phyloP scores from a whole-genome alignment of 2,888 invertebrate genomes.

The Erannis defoliaria region DNA sequence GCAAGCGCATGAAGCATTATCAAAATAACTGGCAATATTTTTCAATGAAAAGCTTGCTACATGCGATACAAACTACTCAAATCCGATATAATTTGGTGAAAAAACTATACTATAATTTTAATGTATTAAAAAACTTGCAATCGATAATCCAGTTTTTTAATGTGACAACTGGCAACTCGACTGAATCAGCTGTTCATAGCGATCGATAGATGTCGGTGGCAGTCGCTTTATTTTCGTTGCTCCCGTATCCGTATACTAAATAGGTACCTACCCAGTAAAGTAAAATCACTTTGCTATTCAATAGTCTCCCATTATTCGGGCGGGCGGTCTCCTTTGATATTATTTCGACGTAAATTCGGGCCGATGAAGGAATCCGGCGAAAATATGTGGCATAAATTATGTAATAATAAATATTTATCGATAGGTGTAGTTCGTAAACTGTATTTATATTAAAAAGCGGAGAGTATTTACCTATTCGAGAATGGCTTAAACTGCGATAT shows the following conservation, averaged over 20 bases:
- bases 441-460: slow-evolving; percentile 42
- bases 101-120: neutral
- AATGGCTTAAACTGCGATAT: slow-evolving; percentile 66
- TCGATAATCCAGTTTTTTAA: neutral
- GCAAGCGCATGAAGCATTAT: slow-evolving; percentile 43
- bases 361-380: slow-evolving; percentile 69
- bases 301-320: slow-evolving; percentile 70
- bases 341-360: slow-evolving; percentile 61
- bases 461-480: slow-evolving; percentile 53
- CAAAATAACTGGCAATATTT: slow-evolving; percentile 24
- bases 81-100: neutral
- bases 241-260: slow-evolving; percentile 57
- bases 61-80: slow-evolving; percentile 11
- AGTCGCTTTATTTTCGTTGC: slow-evolving; percentile 83
- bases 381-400: slow-evolving; percentile 62
- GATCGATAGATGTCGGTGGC: slow-evolving; percentile 86
- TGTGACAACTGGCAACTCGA: slow-evolving; percentile 63
- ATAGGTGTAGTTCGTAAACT: slow-evolving; percentile 41
- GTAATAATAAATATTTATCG: slow-evolving; percentile 53
- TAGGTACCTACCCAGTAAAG: slow-evolving; percentile 76
- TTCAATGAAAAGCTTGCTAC: slow-evolving; percentile 8
- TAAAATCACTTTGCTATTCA: slow-evolving; percentile 71
- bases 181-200: slow-evolving; percentile 72
- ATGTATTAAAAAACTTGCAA: neutral
- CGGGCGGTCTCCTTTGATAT: slow-evolving; percentile 73